Evolutionary conservation across 2,888 invertebrate genomes (phyloP).

Genomic region (Eupeodes luniger): DNA sequence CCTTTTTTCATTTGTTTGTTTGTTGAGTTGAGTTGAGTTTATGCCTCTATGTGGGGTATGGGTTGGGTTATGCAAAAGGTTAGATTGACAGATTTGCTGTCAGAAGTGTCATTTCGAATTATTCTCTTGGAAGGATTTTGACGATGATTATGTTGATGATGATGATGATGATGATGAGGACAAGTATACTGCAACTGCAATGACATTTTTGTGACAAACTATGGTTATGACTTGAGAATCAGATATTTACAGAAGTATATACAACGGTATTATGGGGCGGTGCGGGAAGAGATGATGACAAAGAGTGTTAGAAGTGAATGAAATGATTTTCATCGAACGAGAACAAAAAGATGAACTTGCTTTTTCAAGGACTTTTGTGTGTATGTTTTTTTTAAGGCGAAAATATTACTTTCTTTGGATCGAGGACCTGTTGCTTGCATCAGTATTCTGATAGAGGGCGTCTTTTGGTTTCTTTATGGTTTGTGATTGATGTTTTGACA

Average conservation of each 20-base stretch:
- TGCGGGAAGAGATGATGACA: background rate
- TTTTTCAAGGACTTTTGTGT: too few species aligned
- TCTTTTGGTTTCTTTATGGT: too few species aligned
- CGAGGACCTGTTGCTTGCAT: too few species aligned
- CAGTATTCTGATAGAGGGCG: too few species aligned
- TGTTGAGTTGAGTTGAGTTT: background rate
- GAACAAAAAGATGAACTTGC: too few species aligned
- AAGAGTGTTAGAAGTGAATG: too few species aligned
- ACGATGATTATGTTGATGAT: conserved; percentile 18
- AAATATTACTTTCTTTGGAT: too few species aligned
- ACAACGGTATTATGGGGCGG: background rate
- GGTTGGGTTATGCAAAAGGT: background rate
- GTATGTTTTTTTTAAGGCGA: too few species aligned
- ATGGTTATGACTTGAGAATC: conserved; percentile 35
- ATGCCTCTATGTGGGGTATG: background rate
- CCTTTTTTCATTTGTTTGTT: background rate
- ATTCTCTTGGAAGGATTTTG: conserved; percentile 47
- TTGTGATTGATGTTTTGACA: too few species aligned
- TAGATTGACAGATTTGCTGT: conserved; percentile 44
- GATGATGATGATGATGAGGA: conserved; percentile 19
- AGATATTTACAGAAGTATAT: background rate
- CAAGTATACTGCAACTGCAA: background rate
- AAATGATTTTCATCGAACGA: too few species aligned
- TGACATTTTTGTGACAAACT: background rate
- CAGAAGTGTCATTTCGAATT: conserved; percentile 57